Conservation (phyloP, 2,888 invertebrate genomes). For the Ophraella communa region DNA sequence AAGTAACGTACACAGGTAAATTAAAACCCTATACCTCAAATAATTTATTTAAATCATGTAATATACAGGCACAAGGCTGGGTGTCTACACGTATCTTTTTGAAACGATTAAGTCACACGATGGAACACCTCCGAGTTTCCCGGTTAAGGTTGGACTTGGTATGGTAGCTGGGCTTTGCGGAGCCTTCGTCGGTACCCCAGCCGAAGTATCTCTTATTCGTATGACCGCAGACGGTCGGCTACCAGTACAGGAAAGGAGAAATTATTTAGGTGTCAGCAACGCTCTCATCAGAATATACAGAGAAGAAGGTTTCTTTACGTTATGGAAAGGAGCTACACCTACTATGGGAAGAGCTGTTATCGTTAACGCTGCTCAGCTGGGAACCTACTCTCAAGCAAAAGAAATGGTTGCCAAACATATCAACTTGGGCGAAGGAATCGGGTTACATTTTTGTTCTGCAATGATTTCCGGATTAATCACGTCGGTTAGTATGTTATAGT, state of each 20-base stretch:
- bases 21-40: neutral
- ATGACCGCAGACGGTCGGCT: constrained; percentile 98
- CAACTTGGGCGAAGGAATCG: constrained; percentile 73
- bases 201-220: constrained; percentile 93
- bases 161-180: constrained; percentile 86
- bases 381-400: constrained; percentile 93
- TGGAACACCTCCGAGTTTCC: constrained; percentile 80
- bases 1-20: neutral
- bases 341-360: constrained; percentile 95
- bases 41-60: neutral
- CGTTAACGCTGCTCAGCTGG: constrained; percentile 97
- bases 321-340: constrained; percentile 92
- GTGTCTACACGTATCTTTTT: constrained; percentile 89
- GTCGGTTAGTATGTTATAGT: constrained; percentile 61
- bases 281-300: constrained; percentile 80
- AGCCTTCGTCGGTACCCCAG: constrained; percentile 94
- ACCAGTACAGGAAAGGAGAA: constrained; percentile 85
- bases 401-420: constrained; percentile 69
- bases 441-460: constrained; percentile 91
- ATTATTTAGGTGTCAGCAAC: constrained; percentile 92
- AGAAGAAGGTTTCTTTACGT: constrained; percentile 77
- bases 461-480: constrained; percentile 98
- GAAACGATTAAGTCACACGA: constrained; percentile 65
- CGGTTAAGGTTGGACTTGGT: constrained; percentile 82
- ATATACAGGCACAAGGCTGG: constrained; percentile 88